Evolutionary conservation across 2,113 vertebrate genomes (phyloP).

Genomic region (Danionella cerebrum): DNA sequence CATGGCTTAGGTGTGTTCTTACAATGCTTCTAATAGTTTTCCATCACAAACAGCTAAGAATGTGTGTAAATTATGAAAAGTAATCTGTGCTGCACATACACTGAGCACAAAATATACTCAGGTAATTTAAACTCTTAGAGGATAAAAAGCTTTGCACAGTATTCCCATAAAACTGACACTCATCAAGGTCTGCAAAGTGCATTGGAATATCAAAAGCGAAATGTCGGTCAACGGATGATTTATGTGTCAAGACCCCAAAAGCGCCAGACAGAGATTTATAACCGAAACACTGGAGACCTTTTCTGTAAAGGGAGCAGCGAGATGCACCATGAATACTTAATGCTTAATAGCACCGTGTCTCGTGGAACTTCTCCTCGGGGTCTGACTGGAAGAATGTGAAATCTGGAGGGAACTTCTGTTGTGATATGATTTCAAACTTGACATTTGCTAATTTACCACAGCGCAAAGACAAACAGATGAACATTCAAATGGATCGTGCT

Average conservation of each 20-base stretch:
- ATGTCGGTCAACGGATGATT: constrained; percentile 32
- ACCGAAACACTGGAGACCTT: constrained; percentile 31
- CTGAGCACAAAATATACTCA: constrained; percentile 16
- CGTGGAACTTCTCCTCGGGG: neutral
- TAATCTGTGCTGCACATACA: constrained; percentile 6
- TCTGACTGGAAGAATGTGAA: neutral
- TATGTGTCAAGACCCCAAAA: constrained; percentile 36
- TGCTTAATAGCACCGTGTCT: constrained; percentile 12
- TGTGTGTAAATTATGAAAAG: constrained; percentile 16
- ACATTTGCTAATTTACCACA: neutral
- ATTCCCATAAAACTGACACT: constrained; percentile 22
- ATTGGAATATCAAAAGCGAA: constrained; percentile 14
- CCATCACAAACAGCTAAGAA: neutral
- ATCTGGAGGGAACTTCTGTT: constrained; percentile 1
- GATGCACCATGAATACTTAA: constrained; percentile 43
- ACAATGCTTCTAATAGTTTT: neutral
- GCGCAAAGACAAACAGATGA: neutral
- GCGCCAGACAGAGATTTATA: constrained; percentile 35
- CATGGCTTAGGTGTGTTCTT: constrained; percentile 81
- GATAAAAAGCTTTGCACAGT: constrained; percentile 23
- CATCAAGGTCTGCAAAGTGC: constrained; percentile 15
- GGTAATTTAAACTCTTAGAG: constrained; percentile 4
- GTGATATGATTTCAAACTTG: constrained; percentile 25
- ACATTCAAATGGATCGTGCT: neutral
- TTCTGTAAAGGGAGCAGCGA: constrained; percentile 18